Percentiles rank a stretch among this genome's conserved stretches.
phyloP scores from a whole-genome alignment of 2,888 invertebrate genomes.

The Clistopyga incitator region DNA sequence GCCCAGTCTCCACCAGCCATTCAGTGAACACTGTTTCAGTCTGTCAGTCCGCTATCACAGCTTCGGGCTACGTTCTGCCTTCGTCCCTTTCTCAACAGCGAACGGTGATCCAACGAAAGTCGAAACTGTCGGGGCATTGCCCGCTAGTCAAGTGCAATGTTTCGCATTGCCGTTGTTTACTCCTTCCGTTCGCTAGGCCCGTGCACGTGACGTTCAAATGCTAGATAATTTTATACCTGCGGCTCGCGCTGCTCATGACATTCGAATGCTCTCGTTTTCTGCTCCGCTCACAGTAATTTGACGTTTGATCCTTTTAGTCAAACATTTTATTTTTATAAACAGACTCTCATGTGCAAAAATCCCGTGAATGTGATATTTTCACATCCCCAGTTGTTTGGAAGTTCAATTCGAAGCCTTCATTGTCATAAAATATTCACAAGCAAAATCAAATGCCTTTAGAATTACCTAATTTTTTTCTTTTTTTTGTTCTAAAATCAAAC shows the following conservation, averaged over 20 bases:
- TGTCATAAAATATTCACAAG: too few species aligned
- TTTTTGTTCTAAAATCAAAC: too few species aligned
- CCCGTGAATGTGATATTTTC: too few species aligned
- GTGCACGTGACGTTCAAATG: background rate
- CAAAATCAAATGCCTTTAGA: too few species aligned
- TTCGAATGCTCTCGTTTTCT: background rate
- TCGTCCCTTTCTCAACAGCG: background rate
- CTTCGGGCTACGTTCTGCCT: background rate
- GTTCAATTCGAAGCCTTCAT: too few species aligned
- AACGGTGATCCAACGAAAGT: constrained; percentile 3
- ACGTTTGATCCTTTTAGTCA: background rate
- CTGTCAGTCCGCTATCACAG: background rate
- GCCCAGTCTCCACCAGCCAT: background rate
- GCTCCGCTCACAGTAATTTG: background rate
- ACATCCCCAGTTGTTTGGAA: too few species aligned
- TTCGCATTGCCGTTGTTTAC: background rate
- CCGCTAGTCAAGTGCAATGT: background rate
- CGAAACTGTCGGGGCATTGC: background rate
- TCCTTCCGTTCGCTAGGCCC: background rate
- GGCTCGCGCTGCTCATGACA: background rate
- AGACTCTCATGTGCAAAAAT: background rate
- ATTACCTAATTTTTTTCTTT: too few species aligned
- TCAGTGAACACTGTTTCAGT: constrained; percentile 6
- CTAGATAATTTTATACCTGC: background rate
- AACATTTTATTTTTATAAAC: background rate